These are phyloP conservation scores for Ia io DNA, from an alignment of 2,113 vertebrate genomes.

Conservation along the genomic window DNA sequence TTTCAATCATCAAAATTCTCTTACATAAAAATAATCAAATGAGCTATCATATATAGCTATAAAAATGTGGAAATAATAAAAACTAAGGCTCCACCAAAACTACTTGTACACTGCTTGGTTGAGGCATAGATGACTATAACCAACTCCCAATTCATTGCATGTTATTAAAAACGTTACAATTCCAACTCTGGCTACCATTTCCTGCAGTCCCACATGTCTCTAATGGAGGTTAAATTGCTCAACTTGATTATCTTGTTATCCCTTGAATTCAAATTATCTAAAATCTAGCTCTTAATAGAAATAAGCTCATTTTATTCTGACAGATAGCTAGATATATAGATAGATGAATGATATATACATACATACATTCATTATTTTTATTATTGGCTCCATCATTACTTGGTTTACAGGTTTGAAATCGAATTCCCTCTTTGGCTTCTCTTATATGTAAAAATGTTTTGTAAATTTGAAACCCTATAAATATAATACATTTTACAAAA, in stretches of 20 bases:
- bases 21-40: conserved; percentile 4
- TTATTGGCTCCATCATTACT: background rate
- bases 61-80: background rate
- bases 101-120: background rate
- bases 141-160: background rate
- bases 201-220: background rate
- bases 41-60: background rate
- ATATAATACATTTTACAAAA: conserved; percentile 12
- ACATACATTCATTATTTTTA: background rate
- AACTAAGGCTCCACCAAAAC: background rate
- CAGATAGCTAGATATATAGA: background rate
- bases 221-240: background rate
- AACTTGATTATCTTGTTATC: background rate
- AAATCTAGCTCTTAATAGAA: background rate
- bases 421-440: background rate
- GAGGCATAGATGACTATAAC: background rate
- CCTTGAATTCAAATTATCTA: background rate
- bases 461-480: background rate
- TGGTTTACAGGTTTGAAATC: background rate
- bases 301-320: background rate
- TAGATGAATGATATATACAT: background rate
- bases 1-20: background rate
- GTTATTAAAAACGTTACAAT: background rate
- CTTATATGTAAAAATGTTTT: background rate
- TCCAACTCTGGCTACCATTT: background rate